These are phyloP conservation scores for Neosalanx taihuensis DNA, from an alignment of 2,797 vertebrate species.

Conservation along the genomic window DNA sequence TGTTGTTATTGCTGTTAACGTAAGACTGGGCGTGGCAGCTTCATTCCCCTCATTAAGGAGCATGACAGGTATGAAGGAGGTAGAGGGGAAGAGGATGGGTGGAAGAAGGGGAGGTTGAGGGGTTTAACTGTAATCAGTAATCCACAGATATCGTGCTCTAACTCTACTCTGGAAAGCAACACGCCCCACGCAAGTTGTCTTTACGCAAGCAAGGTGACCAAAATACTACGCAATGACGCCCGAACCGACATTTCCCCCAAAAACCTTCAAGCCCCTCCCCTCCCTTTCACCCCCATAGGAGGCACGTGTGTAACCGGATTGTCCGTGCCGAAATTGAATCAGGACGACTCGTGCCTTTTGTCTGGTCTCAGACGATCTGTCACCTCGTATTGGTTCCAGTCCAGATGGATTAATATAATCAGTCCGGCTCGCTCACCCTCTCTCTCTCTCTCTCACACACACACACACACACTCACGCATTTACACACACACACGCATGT, in stretches of 20 bases:
- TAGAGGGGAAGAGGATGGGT: constrained; percentile 1
- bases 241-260: background rate
- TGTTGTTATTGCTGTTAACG: no score
- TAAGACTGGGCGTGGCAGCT: constrained; percentile 24
- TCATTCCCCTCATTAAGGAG: constrained; percentile 26
- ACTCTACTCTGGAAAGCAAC: no score
- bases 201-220: background rate
- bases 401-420: constrained; percentile 66
- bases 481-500: background rate
- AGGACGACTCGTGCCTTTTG: constrained; percentile 29
- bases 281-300: background rate
- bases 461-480: constrained; percentile 25
- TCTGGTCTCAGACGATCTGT: constrained; percentile 29
- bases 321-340: constrained; percentile 52
- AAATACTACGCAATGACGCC: background rate
- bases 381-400: constrained; percentile 34
- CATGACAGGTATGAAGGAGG: background rate
- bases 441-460: no score
- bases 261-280: background rate
- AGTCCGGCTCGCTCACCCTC: constrained; percentile 44
- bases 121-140: no score
- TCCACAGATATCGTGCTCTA: no score
- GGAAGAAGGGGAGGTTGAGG: constrained; percentile 15
- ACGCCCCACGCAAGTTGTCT: background rate
- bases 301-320: constrained; percentile 35